Evolutionary conservation across 2,888 invertebrate genomes (phyloP).

Genomic region (Vanessa cardui): DNA sequence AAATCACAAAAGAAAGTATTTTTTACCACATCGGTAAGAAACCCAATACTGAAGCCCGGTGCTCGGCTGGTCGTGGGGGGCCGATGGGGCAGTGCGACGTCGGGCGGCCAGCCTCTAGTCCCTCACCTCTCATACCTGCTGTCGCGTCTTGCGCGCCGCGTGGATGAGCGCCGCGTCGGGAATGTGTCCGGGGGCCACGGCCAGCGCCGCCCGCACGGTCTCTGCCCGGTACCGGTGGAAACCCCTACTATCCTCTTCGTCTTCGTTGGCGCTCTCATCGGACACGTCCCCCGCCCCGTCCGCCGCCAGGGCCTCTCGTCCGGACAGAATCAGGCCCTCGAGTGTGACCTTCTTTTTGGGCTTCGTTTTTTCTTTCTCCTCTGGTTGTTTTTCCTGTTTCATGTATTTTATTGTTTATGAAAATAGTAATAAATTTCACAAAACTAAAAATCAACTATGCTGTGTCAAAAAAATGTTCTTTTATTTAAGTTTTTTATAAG

Average conservation of each 20-base stretch:
- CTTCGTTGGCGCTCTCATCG: constrained; percentile 81
- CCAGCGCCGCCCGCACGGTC: constrained; percentile 89
- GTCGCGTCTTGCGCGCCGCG: constrained; percentile 96
- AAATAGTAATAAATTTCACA: too few species aligned
- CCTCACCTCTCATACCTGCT: constrained; percentile 92
- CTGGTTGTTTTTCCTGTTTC: constrained; percentile 52
- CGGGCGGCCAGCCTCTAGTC: constrained; percentile 77
- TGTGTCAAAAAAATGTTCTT: too few species aligned
- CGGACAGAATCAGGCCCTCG: constrained; percentile 87
- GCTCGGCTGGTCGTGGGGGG: too few species aligned
- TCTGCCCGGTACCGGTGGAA: constrained; percentile 83
- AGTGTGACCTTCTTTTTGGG: constrained; percentile 73
- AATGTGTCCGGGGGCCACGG: constrained; percentile 91
- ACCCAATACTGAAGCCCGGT: too few species aligned
- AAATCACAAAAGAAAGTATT: too few species aligned
- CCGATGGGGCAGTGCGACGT: constrained; percentile 10
- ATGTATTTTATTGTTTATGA: neutral
- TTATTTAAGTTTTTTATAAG: too few species aligned
- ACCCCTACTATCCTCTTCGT: constrained; percentile 71
- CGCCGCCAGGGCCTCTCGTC: constrained; percentile 91
- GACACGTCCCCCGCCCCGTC: constrained; percentile 86
- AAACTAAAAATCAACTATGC: too few species aligned
- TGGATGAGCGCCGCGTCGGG: constrained; percentile 99
- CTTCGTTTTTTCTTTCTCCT: constrained; percentile 51
- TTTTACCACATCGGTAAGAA: neutral